Evolutionary conservation across 2,113 vertebrate species (phyloP).

Genomic region (Percopsis transmontana): DNA sequence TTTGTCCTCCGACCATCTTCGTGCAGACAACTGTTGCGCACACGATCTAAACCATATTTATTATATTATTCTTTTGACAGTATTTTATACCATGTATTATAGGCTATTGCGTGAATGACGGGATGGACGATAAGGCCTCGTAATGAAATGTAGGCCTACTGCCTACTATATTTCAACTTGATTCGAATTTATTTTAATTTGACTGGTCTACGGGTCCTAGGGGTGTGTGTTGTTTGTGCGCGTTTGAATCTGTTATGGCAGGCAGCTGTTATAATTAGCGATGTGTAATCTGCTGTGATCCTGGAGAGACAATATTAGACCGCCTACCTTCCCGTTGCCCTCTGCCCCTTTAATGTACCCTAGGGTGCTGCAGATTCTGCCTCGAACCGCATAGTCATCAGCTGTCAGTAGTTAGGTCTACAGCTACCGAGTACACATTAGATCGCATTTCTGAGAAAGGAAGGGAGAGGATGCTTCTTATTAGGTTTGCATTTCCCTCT

Average conservation of each 20-base stretch:
- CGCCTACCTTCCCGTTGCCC: constrained; percentile 17
- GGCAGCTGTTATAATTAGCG: constrained; percentile 48
- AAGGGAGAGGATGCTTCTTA: not conserved
- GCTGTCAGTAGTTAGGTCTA: constrained; percentile 57
- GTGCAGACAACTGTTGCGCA: constrained; percentile 46
- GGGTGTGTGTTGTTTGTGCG: not conserved
- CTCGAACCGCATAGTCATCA: constrained; percentile 10
- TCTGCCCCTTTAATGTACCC: constrained; percentile 18
- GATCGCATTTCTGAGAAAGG: not conserved
- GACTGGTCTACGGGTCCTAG: no score
- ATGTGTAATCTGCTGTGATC: constrained; percentile 49
- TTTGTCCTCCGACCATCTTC: constrained; percentile 22
- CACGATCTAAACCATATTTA: constrained; percentile 6
- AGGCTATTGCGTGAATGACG: not conserved
- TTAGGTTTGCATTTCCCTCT: no score
- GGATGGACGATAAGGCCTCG: not conserved
- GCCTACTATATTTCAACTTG: not conserved
- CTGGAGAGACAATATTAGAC: constrained; percentile 32
- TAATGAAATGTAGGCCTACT: not conserved
- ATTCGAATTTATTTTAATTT: not conserved
- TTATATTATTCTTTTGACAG: constrained; percentile 12
- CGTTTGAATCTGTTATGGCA: not conserved
- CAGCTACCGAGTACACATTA: constrained; percentile 44
- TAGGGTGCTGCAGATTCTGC: not conserved
- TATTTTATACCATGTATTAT: not conserved